phyloP scores from a whole-genome alignment of 2,797 vertebrate genomes.

The Malacoctenus gilli region DNA sequence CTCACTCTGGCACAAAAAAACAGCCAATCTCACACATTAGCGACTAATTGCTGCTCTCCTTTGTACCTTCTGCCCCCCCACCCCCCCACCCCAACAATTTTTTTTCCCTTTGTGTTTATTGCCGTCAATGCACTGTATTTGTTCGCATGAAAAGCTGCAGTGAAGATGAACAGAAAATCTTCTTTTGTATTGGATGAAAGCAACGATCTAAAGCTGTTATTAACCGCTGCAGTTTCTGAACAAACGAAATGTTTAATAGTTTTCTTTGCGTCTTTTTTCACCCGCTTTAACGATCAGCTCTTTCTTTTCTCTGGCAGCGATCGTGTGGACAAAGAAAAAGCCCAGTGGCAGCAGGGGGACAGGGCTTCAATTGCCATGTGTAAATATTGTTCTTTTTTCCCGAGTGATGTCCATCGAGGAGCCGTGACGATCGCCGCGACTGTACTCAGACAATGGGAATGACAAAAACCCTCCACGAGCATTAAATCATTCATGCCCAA shows the following conservation, averaged over 20 bases:
- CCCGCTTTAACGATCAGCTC: slow-evolving; percentile 7
- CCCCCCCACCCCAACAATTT: slow-evolving; percentile 19
- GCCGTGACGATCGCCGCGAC: background rate
- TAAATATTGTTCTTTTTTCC: slow-evolving; percentile 2
- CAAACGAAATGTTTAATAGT: slow-evolving; percentile 22
- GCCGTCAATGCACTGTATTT: slow-evolving; percentile 19
- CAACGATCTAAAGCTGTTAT: slow-evolving; percentile 17
- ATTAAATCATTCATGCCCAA: slow-evolving; percentile 37
- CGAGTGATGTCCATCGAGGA: background rate
- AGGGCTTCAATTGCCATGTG: background rate
- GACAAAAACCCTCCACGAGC: slow-evolving; percentile 24
- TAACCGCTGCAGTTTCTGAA: slow-evolving; percentile 17
- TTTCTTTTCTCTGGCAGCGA: slow-evolving; percentile 18
- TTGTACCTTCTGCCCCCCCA: slow-evolving; percentile 21
- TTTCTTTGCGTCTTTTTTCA: slow-evolving; percentile 18
- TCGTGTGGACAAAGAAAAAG: background rate
- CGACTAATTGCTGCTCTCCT: slow-evolving; percentile 42
- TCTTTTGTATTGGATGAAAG: slow-evolving; percentile 21
- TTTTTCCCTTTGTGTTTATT: slow-evolving; percentile 36
- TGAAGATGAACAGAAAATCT: slow-evolving; percentile 9
- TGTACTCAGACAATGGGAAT: slow-evolving; percentile 29
- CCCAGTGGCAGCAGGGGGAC: background rate
- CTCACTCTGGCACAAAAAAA: background rate
- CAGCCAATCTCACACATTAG: slow-evolving; percentile 16
- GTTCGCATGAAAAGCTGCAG: slow-evolving; percentile 22